Conservation (phyloP, 2,113 vertebrate genomes). For the Dascyllus trimaculatus region DNA sequence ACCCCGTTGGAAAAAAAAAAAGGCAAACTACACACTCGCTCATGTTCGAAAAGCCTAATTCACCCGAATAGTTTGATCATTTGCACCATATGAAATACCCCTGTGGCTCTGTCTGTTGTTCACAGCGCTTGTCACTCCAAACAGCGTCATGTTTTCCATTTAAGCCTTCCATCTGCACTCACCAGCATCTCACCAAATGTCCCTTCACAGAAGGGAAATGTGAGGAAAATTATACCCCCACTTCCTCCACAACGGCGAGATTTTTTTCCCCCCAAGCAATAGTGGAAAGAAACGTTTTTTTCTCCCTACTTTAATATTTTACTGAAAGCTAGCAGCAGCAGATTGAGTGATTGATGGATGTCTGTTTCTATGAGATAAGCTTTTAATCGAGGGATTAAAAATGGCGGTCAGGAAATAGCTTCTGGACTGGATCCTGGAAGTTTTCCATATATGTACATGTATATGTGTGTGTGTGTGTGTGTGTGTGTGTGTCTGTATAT, state of each 20-base stretch:
- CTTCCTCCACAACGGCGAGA: neutral
- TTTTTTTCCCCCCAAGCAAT: neutral
- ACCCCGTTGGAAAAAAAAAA: neutral
- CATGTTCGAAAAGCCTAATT: neutral
- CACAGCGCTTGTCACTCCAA: neutral
- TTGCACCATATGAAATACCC: neutral
- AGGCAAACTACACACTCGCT: neutral
- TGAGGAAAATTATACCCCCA: conserved; percentile 13
- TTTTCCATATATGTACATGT: conserved; percentile 19
- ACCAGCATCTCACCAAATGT: conserved; percentile 23
- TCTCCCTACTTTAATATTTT: conserved; percentile 34
- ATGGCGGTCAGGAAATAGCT: conserved; percentile 52
- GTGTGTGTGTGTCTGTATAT: neutral
- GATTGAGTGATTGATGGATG: conserved; percentile 48
- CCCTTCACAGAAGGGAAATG: neutral
- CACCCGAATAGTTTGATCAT: conserved; percentile 8
- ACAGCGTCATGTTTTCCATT: conserved; percentile 3
- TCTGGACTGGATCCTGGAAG: conserved; percentile 49
- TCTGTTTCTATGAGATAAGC: conserved; percentile 68
- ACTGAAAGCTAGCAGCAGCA: conserved; percentile 31
- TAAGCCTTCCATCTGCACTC: neutral
- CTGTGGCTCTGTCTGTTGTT: neutral
- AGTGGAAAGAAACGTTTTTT: neutral
- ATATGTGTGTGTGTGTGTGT: no score
- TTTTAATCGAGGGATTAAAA: conserved; percentile 72